A percentile compares a stretch with the other conserved stretches of the same genome.
phyloP scores from a whole-genome alignment of 2,797 vertebrate genomes.

The Halcyon smyrnensis region DNA sequence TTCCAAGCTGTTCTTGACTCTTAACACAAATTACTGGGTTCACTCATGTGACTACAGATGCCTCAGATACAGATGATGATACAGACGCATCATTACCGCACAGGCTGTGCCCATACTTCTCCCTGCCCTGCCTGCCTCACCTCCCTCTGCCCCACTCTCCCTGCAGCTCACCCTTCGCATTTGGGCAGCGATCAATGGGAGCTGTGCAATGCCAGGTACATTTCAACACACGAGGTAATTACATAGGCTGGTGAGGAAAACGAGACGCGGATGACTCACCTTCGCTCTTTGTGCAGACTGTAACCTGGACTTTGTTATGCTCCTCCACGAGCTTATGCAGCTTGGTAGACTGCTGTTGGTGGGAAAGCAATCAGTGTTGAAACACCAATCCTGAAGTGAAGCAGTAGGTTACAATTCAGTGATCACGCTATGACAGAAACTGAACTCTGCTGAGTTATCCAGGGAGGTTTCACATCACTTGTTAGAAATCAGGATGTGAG shows the following conservation, averaged over 20 bases:
- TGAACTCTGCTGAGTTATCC: not conserved
- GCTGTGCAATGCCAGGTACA: not conserved
- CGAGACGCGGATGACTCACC: slow-evolving; percentile 18
- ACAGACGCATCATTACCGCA: not conserved
- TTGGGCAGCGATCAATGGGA: not conserved
- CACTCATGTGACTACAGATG: not conserved
- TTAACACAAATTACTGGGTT: slow-evolving; percentile 2
- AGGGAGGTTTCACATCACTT: not conserved
- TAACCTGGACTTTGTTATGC: slow-evolving; percentile 69
- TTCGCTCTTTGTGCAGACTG: not conserved
- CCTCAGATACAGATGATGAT: not conserved
- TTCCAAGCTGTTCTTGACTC: not conserved
- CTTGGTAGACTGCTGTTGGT: slow-evolving; percentile 71
- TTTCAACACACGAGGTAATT: slow-evolving; percentile 11
- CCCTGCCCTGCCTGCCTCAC: not conserved
- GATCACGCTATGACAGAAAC: not conserved
- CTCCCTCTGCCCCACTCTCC: not conserved
- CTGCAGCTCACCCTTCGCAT: not conserved
- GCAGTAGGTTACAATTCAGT: not conserved
- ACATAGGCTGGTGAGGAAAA: not conserved
- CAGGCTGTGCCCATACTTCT: not conserved
- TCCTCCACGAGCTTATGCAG: slow-evolving; percentile 61
- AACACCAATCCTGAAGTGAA: not conserved
- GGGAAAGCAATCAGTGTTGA: not conserved
- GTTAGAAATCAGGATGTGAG: fast-evolving